These are phyloP conservation scores for Yponomeuta sedellus DNA, from an alignment of 2,888 invertebrate species.

Conservation along the genomic window DNA sequence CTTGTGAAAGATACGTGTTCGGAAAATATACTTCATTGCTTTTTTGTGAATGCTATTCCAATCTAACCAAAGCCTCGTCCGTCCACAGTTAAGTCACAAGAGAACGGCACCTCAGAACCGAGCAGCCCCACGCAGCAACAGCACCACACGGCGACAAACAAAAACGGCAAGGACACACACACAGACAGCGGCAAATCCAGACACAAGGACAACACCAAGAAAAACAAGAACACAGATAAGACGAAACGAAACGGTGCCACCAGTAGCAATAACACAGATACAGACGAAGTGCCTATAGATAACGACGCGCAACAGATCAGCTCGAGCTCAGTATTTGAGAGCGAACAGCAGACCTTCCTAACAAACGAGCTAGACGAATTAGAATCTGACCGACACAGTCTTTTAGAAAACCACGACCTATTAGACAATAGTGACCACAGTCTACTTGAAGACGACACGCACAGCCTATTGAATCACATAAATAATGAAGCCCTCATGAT, in stretches of 20 bases:
- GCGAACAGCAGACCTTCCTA: slow-evolving; percentile 48
- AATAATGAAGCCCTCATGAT: slow-evolving; percentile 57
- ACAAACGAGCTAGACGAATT: slow-evolving; percentile 63
- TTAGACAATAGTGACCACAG: slow-evolving; percentile 67
- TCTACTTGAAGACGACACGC: slow-evolving; percentile 60
- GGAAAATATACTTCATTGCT: too few species aligned
- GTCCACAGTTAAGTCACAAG: slow-evolving; percentile 67
- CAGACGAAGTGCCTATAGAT: slow-evolving; percentile 28
- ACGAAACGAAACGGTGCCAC: slow-evolving; percentile 40
- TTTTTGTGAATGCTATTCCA: neutral
- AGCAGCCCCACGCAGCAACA: slow-evolving; percentile 64
- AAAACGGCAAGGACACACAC: slow-evolving; percentile 63
- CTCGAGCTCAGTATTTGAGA: slow-evolving; percentile 55
- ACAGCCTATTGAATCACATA: slow-evolving; percentile 55
- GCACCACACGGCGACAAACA: slow-evolving; percentile 32
- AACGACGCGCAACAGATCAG: slow-evolving; percentile 27
- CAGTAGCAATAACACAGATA: slow-evolving; percentile 51
- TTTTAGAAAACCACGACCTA: slow-evolving; percentile 66
- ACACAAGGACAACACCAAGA: slow-evolving; percentile 52
- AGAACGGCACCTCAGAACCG: slow-evolving; percentile 71
- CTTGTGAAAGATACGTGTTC: neutral
- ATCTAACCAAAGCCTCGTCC: neutral
- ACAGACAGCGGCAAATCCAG: slow-evolving; percentile 48
- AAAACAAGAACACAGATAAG: slow-evolving; percentile 70
- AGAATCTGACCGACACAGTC: slow-evolving; percentile 69